phyloP scores from a whole-genome alignment of 2,888 invertebrate species.

The Octodonta nipae region DNA sequence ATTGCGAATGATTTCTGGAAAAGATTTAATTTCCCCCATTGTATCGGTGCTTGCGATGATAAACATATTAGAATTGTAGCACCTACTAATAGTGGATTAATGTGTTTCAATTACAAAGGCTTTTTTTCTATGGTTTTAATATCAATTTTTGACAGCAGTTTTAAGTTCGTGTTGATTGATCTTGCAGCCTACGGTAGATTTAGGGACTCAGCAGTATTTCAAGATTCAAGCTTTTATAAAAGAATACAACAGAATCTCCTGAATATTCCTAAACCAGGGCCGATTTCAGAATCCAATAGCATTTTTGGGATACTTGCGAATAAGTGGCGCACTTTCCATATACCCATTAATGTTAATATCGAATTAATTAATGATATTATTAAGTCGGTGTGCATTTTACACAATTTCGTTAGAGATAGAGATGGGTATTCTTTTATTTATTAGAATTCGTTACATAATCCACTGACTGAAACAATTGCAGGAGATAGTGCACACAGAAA shows the following conservation, averaged over 20 bases:
- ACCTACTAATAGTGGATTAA: not conserved
- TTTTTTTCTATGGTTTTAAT: not conserved
- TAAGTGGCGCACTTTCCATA: not conserved
- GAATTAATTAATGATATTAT: too few relatives aligned
- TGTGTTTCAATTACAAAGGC: not conserved
- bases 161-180: not conserved
- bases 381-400: too few relatives aligned
- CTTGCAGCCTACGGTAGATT: not conserved
- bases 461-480: too few relatives aligned
- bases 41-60: not conserved
- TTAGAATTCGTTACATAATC: too few relatives aligned
- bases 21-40: not conserved
- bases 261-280: not conserved
- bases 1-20: not conserved
- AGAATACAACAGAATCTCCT: not conserved
- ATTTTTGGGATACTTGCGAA: not conserved
- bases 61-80: not conserved
- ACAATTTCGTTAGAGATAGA: too few relatives aligned
- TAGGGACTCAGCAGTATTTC: not conserved
- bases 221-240: not conserved
- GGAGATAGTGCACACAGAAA: too few relatives aligned
- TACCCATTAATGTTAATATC: too few relatives aligned
- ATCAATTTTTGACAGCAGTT: not conserved
- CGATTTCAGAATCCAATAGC: too few relatives aligned
- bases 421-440: too few relatives aligned